Evolutionary conservation across 2,113 vertebrate genomes (phyloP).

Genomic region (Tyrannus savana): DNA sequence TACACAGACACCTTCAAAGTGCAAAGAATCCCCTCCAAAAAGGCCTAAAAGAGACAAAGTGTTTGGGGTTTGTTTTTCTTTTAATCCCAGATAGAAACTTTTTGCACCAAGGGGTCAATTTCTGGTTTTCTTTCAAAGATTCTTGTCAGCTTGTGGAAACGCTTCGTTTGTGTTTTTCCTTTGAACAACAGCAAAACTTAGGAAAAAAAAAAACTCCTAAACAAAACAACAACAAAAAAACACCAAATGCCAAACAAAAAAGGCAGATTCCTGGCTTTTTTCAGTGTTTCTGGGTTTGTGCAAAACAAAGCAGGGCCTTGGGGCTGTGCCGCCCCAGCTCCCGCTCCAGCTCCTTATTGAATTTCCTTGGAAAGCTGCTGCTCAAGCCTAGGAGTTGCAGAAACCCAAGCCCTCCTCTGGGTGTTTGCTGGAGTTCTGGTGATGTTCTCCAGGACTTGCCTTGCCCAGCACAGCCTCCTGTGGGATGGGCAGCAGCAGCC

Average conservation of each 20-base stretch:
- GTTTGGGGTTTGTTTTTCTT: neutral
- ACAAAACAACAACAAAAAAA: neutral
- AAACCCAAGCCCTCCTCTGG: neutral
- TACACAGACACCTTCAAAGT: accelerated
- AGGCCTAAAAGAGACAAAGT: neutral
- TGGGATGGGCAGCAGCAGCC: neutral
- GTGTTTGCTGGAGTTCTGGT: neutral
- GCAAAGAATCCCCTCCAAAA: neutral
- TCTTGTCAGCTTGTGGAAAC: neutral
- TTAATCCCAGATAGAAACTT: neutral
- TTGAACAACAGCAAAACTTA: neutral
- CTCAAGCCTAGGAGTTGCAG: neutral
- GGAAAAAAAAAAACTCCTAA: neutral
- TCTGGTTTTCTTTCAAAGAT: neutral
- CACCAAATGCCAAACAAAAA: neutral
- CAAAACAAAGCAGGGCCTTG: conserved; percentile 4
- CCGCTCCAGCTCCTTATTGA: conserved; percentile 34
- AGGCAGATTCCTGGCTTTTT: neutral
- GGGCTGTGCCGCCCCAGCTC: conserved; percentile 6
- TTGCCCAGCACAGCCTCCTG: neutral
- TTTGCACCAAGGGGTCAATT: neutral
- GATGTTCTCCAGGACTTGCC: neutral
- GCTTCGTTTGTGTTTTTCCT: neutral
- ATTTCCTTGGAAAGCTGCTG: conserved; percentile 61
- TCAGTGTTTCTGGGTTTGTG: neutral